phyloP scores from a whole-genome alignment of 2,888 invertebrate species.

The Epinotia brunnichana region DNA sequence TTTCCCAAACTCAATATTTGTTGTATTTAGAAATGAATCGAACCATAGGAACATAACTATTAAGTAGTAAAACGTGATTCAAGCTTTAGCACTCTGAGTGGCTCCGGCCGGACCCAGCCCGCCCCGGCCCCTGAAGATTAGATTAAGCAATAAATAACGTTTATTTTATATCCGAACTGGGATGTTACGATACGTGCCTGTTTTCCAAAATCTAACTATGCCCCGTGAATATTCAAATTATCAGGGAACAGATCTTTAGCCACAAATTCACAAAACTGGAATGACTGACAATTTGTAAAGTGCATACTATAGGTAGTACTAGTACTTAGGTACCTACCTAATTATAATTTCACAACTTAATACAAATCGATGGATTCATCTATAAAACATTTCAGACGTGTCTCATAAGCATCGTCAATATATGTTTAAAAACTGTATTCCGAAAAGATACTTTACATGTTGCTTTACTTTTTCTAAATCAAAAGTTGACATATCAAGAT shows the following conservation, averaged over 20 bases:
- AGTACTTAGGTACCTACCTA: no score
- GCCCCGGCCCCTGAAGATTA: slow-evolving; percentile 30
- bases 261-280: not conserved
- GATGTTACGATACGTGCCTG: slow-evolving; percentile 31
- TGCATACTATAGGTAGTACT: no score
- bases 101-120: slow-evolving; percentile 5
- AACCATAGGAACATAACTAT: slow-evolving; percentile 1
- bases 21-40: not conserved
- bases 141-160: slow-evolving; percentile 42
- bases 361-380: no score
- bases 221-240: slow-evolving; percentile 18
- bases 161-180: slow-evolving; percentile 39
- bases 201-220: slow-evolving; percentile 18
- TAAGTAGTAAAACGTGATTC: slow-evolving; percentile 12
- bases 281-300: not conserved
- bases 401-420: not conserved
- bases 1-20: not conserved
- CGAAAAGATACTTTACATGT: no score
- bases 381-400: no score
- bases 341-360: no score
- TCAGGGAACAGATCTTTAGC: not conserved
- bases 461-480: no score
- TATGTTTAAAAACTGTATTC: no score
- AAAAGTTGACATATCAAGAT: no score
- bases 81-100: slow-evolving; percentile 4